phyloP scores from a whole-genome alignment of 2,888 invertebrate species.

The Osedax fenrisi region DNA sequence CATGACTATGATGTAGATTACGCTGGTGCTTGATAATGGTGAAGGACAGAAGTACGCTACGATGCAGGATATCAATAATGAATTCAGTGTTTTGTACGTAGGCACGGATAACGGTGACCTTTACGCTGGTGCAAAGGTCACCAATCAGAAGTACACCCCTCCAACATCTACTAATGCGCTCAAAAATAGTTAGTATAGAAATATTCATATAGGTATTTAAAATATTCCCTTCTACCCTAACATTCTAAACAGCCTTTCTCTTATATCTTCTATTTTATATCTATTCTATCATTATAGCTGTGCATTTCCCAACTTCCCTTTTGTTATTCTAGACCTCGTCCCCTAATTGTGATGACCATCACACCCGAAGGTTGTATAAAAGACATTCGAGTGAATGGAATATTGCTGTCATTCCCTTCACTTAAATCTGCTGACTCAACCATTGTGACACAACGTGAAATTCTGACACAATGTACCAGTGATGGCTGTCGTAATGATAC shows the following conservation, averaged over 20 bases:
- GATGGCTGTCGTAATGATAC: neutral
- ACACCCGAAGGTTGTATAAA: slow-evolving; percentile 30
- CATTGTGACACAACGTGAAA: neutral
- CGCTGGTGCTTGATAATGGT: slow-evolving; percentile 77
- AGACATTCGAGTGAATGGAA: slow-evolving; percentile 21
- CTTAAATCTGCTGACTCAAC: neutral
- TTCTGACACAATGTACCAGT: neutral
- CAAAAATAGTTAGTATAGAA: neutral
- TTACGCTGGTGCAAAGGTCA: neutral
- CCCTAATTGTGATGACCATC: too few species aligned
- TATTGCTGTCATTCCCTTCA: neutral
- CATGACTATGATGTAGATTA: neutral
- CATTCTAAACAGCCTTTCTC: too few species aligned
- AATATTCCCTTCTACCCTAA: too few species aligned
- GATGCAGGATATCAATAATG: neutral
- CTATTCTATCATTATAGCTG: too few species aligned
- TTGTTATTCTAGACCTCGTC: too few species aligned
- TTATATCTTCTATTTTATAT: too few species aligned
- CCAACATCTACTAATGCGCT: neutral
- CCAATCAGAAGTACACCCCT: neutral
- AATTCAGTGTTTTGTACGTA: slow-evolving; percentile 29
- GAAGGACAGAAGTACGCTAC: slow-evolving; percentile 58
- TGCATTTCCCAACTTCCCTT: too few species aligned
- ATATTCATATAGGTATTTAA: too few species aligned
- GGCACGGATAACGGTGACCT: neutral